Evolutionary conservation across 2,888 invertebrate genomes (phyloP).

Genomic region (Eremobia ochroleuca): DNA sequence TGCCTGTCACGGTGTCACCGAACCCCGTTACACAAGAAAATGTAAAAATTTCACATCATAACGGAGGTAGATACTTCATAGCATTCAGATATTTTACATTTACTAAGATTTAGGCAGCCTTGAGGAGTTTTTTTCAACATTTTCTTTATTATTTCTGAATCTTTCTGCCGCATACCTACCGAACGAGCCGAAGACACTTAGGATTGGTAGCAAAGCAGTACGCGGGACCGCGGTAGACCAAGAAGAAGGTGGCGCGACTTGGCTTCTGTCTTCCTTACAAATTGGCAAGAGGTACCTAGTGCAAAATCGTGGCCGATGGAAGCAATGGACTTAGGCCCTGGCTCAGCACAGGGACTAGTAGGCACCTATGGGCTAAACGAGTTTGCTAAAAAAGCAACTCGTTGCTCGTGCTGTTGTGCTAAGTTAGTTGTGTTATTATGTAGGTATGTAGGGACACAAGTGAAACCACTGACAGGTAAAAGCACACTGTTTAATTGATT

Average conservation of each 20-base stretch:
- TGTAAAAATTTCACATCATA: background rate
- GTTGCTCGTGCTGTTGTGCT: background rate
- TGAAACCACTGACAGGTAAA: background rate
- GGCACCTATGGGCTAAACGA: too few relatives aligned
- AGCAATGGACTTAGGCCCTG: background rate
- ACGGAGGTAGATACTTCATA: background rate
- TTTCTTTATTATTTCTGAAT: background rate
- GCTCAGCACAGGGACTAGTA: background rate
- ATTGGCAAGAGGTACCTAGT: background rate
- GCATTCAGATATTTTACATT: slow-evolving; percentile 1
- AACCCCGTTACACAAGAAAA: slow-evolving; percentile 13
- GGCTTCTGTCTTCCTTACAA: background rate
- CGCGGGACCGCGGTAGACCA: too few relatives aligned
- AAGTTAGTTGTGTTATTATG: too few relatives aligned
- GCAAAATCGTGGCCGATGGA: background rate
- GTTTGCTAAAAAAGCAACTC: background rate
- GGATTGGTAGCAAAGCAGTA: background rate
- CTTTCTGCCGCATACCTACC: background rate
- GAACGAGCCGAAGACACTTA: background rate
- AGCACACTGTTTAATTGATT: background rate
- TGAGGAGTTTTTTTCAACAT: background rate
- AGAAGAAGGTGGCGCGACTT: background rate
- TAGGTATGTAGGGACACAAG: background rate
- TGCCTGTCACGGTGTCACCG: slow-evolving; percentile 56
- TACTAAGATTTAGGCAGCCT: background rate